Percentiles rank a stretch among this genome's conserved stretches.
These are phyloP conservation scores for Meandrina meandrites DNA, from an alignment of 92 coral and sea anemone genomes.

Conservation along the genomic window DNA sequence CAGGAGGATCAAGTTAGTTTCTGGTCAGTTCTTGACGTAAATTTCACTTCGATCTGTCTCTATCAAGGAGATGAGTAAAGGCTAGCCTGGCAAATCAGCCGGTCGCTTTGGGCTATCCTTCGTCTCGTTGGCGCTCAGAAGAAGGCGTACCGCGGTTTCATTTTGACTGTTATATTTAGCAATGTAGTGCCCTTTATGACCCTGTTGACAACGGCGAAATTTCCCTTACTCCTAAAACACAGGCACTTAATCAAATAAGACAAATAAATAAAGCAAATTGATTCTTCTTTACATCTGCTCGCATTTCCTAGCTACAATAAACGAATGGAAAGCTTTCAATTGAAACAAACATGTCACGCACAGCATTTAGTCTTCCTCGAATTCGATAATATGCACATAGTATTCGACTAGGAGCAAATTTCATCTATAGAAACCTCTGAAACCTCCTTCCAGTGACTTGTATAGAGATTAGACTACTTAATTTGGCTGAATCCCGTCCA, in stretches of 20 bases:
- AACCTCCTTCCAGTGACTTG: no score
- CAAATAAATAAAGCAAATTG: background rate
- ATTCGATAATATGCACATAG: no score
- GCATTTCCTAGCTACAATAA: background rate
- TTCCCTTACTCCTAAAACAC: background rate
- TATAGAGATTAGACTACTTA: no score
- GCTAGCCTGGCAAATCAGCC: background rate
- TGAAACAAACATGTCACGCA: no score
- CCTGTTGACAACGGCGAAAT: slow-evolving; percentile 5
- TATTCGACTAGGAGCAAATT: no score
- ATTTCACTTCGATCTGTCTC: background rate
- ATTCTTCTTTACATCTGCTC: background rate
- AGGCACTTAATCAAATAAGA: background rate
- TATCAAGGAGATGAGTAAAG: background rate
- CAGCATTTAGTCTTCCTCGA: no score
- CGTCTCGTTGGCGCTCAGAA: no score
- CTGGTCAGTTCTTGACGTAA: background rate
- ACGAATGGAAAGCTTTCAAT: no score
- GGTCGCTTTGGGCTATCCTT: background rate
- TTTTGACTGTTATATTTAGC: background rate
- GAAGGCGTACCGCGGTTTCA: no score
- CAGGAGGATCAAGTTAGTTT: background rate
- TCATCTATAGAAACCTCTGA: no score
- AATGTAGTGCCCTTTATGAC: background rate
- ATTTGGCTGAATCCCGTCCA: no score